phyloP scores from a whole-genome alignment of 37 sponge, comb jelly and placozoan species.

The Eunapius fragilis region DNA sequence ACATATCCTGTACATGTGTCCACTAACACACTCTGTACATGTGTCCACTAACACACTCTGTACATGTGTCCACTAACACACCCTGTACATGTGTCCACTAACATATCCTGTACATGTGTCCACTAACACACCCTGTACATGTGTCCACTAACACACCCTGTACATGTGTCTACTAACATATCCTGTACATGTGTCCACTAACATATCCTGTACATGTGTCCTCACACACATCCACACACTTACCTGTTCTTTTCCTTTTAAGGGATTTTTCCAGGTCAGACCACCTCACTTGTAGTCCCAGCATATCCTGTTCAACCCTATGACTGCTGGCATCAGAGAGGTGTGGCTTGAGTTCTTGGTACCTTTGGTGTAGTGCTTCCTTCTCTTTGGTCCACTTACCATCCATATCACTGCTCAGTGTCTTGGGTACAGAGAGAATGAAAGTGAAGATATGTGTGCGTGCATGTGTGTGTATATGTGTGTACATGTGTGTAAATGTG shows the following conservation, averaged over 20 bases:
- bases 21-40: no score
- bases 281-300: slow-evolving; percentile 13
- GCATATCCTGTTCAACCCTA: slow-evolving; percentile 20
- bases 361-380: background rate
- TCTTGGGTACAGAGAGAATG: background rate
- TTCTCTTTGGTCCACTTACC: background rate
- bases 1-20: no score
- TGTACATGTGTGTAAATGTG: background rate
- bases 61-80: no score
- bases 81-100: no score
- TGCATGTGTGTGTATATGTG: background rate
- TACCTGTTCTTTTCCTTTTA: background rate
- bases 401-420: background rate
- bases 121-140: no score
- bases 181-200: no score
- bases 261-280: slow-evolving; percentile 1
- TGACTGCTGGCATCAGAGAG: slow-evolving; percentile 10
- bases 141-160: no score
- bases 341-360: background rate
- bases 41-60: no score
- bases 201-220: no score
- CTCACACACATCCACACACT: no score
- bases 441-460: background rate
- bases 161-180: no score
- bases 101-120: no score